Evolutionary conservation across 2,888 invertebrate species (phyloP), one percentile per base, ranked within the genome.

Genomic region (Gastrophysa polygoni): DNA sequence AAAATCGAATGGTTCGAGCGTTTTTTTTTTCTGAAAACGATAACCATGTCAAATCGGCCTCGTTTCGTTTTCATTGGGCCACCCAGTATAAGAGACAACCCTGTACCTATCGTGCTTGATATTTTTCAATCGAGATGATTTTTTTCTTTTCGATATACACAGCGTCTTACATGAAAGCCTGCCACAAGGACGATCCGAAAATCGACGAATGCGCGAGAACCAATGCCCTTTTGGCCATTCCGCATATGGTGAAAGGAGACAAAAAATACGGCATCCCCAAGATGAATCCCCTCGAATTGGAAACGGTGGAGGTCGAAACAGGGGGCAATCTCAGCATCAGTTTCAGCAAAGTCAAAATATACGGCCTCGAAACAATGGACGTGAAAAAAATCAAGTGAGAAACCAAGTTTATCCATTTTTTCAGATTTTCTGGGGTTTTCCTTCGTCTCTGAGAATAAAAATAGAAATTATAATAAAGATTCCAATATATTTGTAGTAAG

Each of bases 211-310:
- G 66, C 32, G 57, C 49, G 1, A 49, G 55, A 17, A 14, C 54
- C 38, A 34, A 60, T 10, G 66, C 63, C 6, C 11, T 51, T 32
- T 21, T 21, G 2, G 60, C 57, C 4, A 16, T 66, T 11, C 66
- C 66, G 2, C 17, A 32, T 48, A 28, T 66, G 29, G 11, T 60
- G 2, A 58, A 63, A 34, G 66, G 66, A 20, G 77, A 77, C 34
- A 71, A 68, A 20, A 57, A 58, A 52, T 72, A 71, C 34, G 68
- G 73, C 51, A 64, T 79, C 18, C 75, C 78, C 21, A 68, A 59
- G 16, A 49, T 78, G 55, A 17, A 58, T 5, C 78, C 78, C 0
- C 52, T 78, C 21, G 58, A 74, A 47, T 46, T 75, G 16, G 68
- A 71, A 6, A 57, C 59, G 57, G 62, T 75, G 24, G 63, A 63